Percentiles rank a stretch among this genome's conserved stretches.
phyloP scores from a whole-genome alignment of 2,113 vertebrate species.

The Phaetusa simplex region DNA sequence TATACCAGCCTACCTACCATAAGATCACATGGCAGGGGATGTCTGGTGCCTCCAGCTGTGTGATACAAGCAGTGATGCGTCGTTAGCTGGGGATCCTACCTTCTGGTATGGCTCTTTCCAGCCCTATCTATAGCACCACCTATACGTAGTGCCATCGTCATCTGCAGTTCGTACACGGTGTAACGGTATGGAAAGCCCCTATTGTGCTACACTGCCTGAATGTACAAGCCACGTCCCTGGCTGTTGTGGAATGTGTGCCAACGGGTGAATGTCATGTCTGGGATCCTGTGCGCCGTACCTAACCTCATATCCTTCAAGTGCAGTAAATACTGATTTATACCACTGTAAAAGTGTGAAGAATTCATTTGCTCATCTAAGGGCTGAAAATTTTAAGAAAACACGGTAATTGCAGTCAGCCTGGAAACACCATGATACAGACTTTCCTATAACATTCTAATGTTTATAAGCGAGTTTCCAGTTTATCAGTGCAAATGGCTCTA shows the following conservation, averaged over 20 bases:
- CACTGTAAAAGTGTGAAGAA: background rate
- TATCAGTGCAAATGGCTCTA: background rate
- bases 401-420: background rate
- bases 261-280: background rate
- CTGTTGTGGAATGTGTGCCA: background rate
- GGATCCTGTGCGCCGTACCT: background rate
- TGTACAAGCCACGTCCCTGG: background rate
- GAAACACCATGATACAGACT: background rate
- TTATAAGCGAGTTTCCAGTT: background rate
- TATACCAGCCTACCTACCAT: too few species aligned
- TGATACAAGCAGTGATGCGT: background rate
- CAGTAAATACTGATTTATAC: background rate
- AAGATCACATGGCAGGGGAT: background rate
- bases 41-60: background rate
- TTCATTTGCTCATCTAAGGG: background rate
- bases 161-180: fast-evolving
- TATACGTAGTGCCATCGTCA: background rate
- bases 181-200: background rate
- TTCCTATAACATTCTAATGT: background rate
- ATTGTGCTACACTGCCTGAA: background rate
- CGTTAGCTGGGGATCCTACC: background rate
- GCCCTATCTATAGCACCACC: background rate
- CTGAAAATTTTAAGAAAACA: background rate
- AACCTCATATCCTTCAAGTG: background rate
- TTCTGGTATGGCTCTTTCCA: background rate